Base-by-base conservation (phyloP, 2,113 vertebrate species). In the Limnothrissa miodon region DNA sequence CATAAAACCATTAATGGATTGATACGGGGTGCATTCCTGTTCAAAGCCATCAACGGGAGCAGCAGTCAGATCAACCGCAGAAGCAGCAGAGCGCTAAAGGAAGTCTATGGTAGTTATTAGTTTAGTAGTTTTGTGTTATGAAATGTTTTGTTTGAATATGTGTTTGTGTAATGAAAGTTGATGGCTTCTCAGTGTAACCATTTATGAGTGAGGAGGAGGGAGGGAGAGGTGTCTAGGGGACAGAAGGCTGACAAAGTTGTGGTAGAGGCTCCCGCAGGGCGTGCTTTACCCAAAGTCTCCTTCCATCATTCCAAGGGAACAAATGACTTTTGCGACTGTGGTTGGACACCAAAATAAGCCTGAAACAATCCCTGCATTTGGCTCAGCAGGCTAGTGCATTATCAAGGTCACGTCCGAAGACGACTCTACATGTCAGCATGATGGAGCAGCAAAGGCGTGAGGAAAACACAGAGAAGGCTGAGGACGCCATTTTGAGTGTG, bases 351-450 rank as follows among this genome's bases (percentile, higher is more conserved):
- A 62, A 29, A 84, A 29, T 9, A 62, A 62, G 6, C 59, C 2
- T n/a, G 25, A 8, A 62, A 10, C 7, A 29, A n/a, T 11, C 2
- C 59, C 25, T 9, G 13, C 25, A 56, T 48, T 48, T 48, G 46
- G 79, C 85, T 86, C 2, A 8, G 59, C 23, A 11, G 29, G 7
- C 25, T n/a, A 29, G 2, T 29, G 59, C 59, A 29, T 8, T 13
- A 84, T 80, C 79, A 83, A 82, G 59, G n/a, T 62, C 59, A 86
- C 83, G 82, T 83, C 86, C 91, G 89, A 80, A 84, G 89, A 89
- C 89, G 89, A 84, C 87, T 89, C 79, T 85, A 83, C 89, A 89
- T 89, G 90, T 92, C 91, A 83, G 88, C 82, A 42, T 81, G 44
- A 84, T 83, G 82, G 81, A 82, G 78, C 53, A 87, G 87, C 83